Percentiles rank a stretch among this genome's conserved stretches.
phyloP scores from a whole-genome alignment of 1,140 invertebrate species.

The Ips typographus region DNA sequence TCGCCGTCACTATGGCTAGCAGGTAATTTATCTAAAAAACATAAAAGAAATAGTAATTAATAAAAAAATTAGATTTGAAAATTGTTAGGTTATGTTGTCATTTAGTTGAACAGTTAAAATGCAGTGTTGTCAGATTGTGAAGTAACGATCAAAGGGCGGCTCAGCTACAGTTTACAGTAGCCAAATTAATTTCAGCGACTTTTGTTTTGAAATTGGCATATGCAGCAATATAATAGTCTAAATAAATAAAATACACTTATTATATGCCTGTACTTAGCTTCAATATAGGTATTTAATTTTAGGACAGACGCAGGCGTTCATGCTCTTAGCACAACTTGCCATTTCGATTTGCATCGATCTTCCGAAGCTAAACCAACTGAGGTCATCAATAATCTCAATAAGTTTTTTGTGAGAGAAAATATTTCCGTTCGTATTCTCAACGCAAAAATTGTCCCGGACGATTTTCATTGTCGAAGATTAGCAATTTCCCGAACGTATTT shows the following conservation, averaged over 20 bases:
- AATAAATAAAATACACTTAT: too few relatives aligned
- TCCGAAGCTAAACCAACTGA: conserved; percentile 31
- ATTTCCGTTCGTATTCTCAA: conserved; percentile 60
- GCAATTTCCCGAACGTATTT: conserved; percentile 66
- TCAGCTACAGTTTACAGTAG: too few relatives aligned
- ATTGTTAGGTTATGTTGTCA: not conserved
- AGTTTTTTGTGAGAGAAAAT: conserved; percentile 57
- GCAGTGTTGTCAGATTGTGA: too few relatives aligned
- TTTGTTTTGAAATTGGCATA: too few relatives aligned
- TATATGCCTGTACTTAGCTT: too few relatives aligned
- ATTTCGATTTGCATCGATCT: conserved; percentile 61
- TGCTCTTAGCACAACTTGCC: conserved; percentile 63
- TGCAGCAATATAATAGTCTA: too few relatives aligned
- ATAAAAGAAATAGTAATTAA: not conserved
- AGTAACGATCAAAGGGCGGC: too few relatives aligned
- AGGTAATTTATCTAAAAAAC: conserved; percentile 55
- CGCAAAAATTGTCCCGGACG: conserved; percentile 57
- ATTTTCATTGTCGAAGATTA: conserved; percentile 62
- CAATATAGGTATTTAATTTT: conserved; percentile 14
- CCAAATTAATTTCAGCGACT: too few relatives aligned
- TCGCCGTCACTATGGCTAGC: conserved; percentile 61
- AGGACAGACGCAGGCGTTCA: conserved; percentile 76
- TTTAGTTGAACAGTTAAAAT: too few relatives aligned
- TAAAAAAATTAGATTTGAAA: conserved; percentile 7
- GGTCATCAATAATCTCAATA: conserved; percentile 55